Evolutionary conservation across 64 coral and sea anemone genomes (phyloP).

Genomic region (Catalaphyllia jardinei): DNA sequence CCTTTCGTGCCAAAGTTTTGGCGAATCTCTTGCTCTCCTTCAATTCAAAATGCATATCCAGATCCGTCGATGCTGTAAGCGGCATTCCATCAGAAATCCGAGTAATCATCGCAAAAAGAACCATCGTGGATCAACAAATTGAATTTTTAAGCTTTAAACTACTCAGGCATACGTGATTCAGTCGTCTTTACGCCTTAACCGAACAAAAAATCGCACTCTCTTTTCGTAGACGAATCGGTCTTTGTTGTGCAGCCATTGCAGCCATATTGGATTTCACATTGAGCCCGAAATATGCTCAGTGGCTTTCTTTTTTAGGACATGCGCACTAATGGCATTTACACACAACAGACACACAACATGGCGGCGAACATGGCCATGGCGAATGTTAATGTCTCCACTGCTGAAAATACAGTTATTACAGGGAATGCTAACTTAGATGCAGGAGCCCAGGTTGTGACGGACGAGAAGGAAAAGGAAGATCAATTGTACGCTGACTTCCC

Average conservation of each 20-base stretch:
- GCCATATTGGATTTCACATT: slow-evolving; percentile 29
- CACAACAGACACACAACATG: neutral
- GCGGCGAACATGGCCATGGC: neutral
- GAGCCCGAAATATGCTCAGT: neutral
- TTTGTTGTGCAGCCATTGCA: slow-evolving; percentile 18
- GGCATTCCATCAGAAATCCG: slow-evolving; percentile 81
- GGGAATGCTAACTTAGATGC: neutral
- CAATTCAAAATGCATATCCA: slow-evolving; percentile 92
- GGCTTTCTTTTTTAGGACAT: neutral
- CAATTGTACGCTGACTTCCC: neutral
- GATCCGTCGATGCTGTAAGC: slow-evolving; percentile 80
- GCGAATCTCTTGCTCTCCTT: slow-evolving; percentile 88
- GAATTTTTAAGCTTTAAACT: neutral
- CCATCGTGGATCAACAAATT: slow-evolving; percentile 32
- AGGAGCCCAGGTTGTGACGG: neutral
- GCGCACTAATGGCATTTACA: neutral
- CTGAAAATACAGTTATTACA: neutral
- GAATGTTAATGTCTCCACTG: neutral
- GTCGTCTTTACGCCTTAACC: neutral
- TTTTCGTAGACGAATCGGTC: neutral
- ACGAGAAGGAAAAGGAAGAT: neutral
- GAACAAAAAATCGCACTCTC: neutral
- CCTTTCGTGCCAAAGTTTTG: slow-evolving; percentile 77
- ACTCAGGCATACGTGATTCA: neutral
- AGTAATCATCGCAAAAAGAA: slow-evolving; percentile 91